Percentiles rank a stretch among this genome's conserved stretches.
Conservation (phyloP, 2,113 vertebrate species). For the Ranitomeya variabilis region DNA sequence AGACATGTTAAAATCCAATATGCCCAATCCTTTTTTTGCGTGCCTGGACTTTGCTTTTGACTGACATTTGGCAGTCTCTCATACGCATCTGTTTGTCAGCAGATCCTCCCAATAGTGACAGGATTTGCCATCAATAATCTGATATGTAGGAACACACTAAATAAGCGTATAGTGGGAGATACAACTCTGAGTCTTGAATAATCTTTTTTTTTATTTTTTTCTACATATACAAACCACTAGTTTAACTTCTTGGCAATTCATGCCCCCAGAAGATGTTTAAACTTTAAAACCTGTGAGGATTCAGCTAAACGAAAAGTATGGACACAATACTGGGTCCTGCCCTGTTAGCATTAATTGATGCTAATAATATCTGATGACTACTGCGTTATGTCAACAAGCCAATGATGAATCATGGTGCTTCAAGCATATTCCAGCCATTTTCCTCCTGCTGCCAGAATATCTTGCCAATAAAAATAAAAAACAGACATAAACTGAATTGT, state of each 20-base stretch:
- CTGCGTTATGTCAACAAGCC: slow-evolving; percentile 19
- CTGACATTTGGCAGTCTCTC: too few relatives aligned
- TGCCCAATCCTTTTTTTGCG: too few relatives aligned
- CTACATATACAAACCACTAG: neutral
- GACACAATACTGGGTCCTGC: neutral
- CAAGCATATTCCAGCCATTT: slow-evolving; percentile 35
- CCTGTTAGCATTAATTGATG: slow-evolving; percentile 8
- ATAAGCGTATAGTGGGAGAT: too few relatives aligned
- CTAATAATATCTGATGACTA: slow-evolving; percentile 46
- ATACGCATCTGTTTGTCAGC: too few relatives aligned
- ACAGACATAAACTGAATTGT: neutral
- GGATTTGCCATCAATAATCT: too few relatives aligned
- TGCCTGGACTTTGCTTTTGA: too few relatives aligned
- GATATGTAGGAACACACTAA: too few relatives aligned
- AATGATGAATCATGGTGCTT: slow-evolving; percentile 40
- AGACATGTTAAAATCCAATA: too few relatives aligned
- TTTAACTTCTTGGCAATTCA: neutral
- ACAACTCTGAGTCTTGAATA: neutral
- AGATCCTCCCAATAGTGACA: too few relatives aligned
- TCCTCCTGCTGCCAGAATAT: slow-evolving; percentile 10
- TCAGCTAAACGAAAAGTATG: neutral
- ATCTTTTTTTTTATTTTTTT: neutral
- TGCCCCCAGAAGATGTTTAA: neutral
- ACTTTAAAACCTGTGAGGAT: neutral
- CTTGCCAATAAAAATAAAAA: slow-evolving; percentile 40